Evolutionary conservation across 1,140 invertebrate species (phyloP), one percentile per base, ranked within the genome.

Genomic region (Ips nitidus): DNA sequence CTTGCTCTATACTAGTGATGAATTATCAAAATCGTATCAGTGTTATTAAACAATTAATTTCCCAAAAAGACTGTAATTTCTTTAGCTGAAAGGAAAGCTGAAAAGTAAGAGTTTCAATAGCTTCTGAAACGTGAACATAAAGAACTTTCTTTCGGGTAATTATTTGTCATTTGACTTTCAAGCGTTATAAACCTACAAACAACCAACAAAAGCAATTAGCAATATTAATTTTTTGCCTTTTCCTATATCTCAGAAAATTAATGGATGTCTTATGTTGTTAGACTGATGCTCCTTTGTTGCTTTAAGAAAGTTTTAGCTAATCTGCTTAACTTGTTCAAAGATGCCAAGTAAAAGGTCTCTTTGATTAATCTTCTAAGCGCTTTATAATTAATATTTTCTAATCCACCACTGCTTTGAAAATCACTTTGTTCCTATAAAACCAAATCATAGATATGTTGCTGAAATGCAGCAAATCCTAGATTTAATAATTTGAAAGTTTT

Each of bases 21-120:
- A 22, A 22, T 22, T 22, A 22, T 22, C 22, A 22, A 22, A 22
- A 22, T 22, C 22, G 22, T 22, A 22, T 22, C 36, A 1, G n/a
- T n/a, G 7, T 36, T 41, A 50, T 62, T 4, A 47, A 62, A 62
- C 50, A 62, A 50, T 62, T 62, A 52, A 50, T 62, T 47, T 40
- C 36, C 5, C 8, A 62, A 47, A 62, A 36, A 47, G 47, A 3
- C 5, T 8, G 58, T 41, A 60, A 60, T 60, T 56, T 37, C 40
- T 52, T 4, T n/a, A 37, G 39, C 36, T 59, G 57, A 7, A 41
- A 42, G 41, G 2, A 59, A 42, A 59, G 57, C 4, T 59, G 43
- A 62, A 62, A 62, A 62, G 43, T 62, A 62, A 62, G 52, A 62
- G 43, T 62, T 62, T 6, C 1, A 50, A 50, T 62, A 3, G 52